phyloP scores from a whole-genome alignment of 2,888 invertebrate genomes.

The Drosophila demipolita region DNA sequence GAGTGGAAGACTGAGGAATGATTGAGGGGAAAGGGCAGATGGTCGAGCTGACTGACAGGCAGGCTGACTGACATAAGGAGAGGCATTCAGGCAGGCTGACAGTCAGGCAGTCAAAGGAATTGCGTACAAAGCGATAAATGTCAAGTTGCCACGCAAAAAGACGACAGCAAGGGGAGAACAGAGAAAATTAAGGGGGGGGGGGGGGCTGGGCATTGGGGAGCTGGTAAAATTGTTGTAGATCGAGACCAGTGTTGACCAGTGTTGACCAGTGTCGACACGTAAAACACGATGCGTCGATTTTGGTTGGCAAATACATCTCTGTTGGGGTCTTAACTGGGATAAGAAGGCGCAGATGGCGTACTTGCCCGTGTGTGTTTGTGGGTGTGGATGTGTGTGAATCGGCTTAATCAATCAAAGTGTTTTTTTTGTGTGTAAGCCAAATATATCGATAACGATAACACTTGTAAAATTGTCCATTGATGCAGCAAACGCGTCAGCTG shows the following conservation, averaged over 20 bases:
- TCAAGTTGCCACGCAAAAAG: slow-evolving; percentile 65
- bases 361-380: background rate
- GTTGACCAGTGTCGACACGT: slow-evolving; percentile 8
- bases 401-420: slow-evolving; percentile 72
- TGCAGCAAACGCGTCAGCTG: slow-evolving; percentile 9
- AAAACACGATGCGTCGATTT: background rate
- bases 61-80: background rate
- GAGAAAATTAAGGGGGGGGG: background rate
- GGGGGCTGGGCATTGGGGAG: background rate
- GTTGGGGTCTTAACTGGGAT: slow-evolving; percentile 16
- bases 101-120: slow-evolving; percentile 36
- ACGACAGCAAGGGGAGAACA: background rate
- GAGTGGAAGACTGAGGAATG: background rate
- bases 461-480: slow-evolving; percentile 40
- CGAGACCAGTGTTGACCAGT: slow-evolving; percentile 15
- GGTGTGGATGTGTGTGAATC: slow-evolving; percentile 22
- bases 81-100: background rate
- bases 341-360: background rate
- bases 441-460: slow-evolving; percentile 62
- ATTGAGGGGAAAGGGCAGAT: slow-evolving; percentile 1
- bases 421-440: slow-evolving; percentile 46
- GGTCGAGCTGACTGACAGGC: slow-evolving; percentile 32
- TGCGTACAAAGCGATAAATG: slow-evolving; percentile 78
- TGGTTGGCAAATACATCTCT: slow-evolving; percentile 8
- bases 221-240: slow-evolving; percentile 23